Evolutionary conservation across 2,113 vertebrate species (phyloP).

Genomic region (Zeus faber): DNA sequence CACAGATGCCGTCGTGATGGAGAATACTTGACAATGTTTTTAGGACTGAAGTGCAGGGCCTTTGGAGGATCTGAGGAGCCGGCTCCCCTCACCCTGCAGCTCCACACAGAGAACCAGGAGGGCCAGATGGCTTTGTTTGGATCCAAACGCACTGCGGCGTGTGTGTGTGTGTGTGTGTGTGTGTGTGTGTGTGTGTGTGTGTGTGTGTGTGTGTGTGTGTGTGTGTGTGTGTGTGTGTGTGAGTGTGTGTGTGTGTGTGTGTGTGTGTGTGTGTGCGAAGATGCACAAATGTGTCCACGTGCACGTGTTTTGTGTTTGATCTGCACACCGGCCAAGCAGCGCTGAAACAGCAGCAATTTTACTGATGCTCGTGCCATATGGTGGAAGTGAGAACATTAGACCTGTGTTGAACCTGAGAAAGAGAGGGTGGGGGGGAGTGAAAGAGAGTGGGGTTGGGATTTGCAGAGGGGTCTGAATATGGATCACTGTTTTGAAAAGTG

Average conservation of each 20-base stretch:
- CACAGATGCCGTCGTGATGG: too few relatives aligned
- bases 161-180: constrained; percentile 4
- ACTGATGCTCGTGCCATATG: constrained; percentile 70
- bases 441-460: too few relatives aligned
- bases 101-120: too few relatives aligned
- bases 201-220: constrained; percentile 12
- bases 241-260: not conserved
- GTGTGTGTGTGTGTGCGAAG: not conserved
- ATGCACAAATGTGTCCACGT: not conserved
- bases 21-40: too few relatives aligned
- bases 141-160: constrained; percentile 21
- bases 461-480: too few relatives aligned
- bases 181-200: constrained; percentile 3
- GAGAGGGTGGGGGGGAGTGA: too few relatives aligned
- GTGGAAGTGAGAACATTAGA: constrained; percentile 67
- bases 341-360: constrained; percentile 69
- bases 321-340: constrained; percentile 40
- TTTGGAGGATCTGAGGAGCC: too few relatives aligned
- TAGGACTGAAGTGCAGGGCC: too few relatives aligned
- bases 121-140: constrained; percentile 62
- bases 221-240: not conserved
- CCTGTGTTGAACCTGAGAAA: constrained; percentile 64
- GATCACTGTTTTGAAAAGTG: too few relatives aligned
- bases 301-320: constrained; percentile 18
- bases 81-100: too few relatives aligned